These are phyloP conservation scores for Rhabdornis inornatus DNA, from an alignment of 2,113 vertebrate species.

Conservation along the genomic window DNA sequence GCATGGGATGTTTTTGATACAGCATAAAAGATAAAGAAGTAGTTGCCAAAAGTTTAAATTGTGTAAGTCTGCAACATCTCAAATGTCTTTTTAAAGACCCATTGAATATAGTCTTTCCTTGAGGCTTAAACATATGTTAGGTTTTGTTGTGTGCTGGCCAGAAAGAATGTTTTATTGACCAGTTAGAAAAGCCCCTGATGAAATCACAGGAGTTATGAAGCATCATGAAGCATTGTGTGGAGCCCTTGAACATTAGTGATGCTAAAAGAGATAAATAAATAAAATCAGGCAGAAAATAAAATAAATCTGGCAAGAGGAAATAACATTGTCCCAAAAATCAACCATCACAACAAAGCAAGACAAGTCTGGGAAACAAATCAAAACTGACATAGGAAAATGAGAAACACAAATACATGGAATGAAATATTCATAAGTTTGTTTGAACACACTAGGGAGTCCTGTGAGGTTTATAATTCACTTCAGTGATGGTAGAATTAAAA, in stretches of 20 bases:
- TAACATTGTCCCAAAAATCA: not conserved
- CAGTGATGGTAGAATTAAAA: not conserved
- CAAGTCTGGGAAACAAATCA: not conserved
- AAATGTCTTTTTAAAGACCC: not conserved
- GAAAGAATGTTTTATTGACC: not conserved
- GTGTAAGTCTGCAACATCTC: not conserved
- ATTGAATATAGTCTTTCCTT: not conserved
- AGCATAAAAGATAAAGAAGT: not conserved
- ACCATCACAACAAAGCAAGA: not conserved
- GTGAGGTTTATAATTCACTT: not conserved
- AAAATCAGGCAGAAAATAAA: not conserved
- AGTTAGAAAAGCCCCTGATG: not conserved
- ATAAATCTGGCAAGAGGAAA: not conserved
- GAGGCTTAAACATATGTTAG: not conserved
- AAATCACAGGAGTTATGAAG: not conserved
- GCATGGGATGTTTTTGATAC: not conserved
- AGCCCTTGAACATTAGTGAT: not conserved
- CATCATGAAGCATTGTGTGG: not conserved
- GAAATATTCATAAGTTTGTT: not conserved
- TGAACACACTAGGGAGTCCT: not conserved
- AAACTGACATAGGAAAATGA: not conserved
- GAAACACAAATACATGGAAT: not conserved
- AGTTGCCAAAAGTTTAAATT: not conserved
- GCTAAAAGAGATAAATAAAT: not conserved
- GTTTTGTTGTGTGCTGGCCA: not conserved